Conservation (phyloP, 1,140 invertebrate species). For the Leptopilina boulardi region DNA sequence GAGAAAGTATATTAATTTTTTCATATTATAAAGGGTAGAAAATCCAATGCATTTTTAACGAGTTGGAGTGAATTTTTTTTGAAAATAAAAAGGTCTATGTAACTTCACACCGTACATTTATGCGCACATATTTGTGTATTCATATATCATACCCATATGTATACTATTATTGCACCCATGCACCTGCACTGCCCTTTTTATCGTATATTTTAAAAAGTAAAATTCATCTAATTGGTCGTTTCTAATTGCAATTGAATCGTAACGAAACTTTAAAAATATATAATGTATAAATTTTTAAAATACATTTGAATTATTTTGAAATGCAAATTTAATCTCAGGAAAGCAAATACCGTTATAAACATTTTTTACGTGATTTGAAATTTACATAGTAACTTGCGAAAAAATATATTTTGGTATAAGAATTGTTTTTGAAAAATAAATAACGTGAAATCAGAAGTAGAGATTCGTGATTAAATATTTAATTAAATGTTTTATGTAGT, state of each 20-base stretch:
- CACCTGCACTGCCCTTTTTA: neutral
- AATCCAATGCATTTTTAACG: neutral
- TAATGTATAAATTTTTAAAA: too few relatives aligned
- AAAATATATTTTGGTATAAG: too few relatives aligned
- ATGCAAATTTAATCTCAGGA: too few relatives aligned
- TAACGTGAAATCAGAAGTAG: too few relatives aligned
- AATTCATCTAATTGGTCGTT: neutral
- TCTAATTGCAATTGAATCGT: neutral
- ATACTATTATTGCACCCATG: neutral
- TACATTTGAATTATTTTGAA: too few relatives aligned
- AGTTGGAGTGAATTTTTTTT: neutral
- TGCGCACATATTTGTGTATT: slow-evolving; percentile 21
- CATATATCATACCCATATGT: slow-evolving; percentile 2
- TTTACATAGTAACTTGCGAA: too few relatives aligned
- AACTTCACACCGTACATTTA: neutral
- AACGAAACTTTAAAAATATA: too few relatives aligned
- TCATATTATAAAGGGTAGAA: neutral
- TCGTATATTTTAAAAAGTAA: neutral
- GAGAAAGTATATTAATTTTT: neutral
- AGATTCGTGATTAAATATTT: too few relatives aligned
- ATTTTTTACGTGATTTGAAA: too few relatives aligned
- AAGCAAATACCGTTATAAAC: too few relatives aligned
- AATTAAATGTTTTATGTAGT: too few relatives aligned
- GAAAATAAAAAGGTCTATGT: neutral
- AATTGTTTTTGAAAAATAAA: too few relatives aligned